These are phyloP conservation scores for Cosmorhoe ocellata DNA, from an alignment of 2,888 invertebrate genomes.

Conservation along the genomic window DNA sequence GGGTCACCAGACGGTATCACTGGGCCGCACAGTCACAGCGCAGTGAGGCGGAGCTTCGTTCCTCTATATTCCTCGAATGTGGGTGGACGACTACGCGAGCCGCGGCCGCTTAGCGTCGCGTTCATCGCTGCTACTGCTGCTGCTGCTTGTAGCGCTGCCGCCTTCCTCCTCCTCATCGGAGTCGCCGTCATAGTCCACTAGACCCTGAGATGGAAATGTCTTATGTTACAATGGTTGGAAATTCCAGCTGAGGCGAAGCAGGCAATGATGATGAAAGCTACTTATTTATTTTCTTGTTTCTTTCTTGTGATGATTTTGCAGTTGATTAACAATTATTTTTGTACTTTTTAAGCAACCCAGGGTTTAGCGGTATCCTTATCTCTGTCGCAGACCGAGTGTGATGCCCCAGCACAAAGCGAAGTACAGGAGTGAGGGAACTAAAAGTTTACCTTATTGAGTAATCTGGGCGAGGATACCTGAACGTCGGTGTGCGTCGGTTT, in stretches of 20 bases:
- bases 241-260: neutral
- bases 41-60: slow-evolving; percentile 44
- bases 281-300: too few species aligned
- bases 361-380: too few species aligned
- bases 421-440: slow-evolving; percentile 58
- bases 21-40: slow-evolving; percentile 56
- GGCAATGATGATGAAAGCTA: too few species aligned
- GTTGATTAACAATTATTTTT: too few species aligned
- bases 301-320: too few species aligned
- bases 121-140: slow-evolving; percentile 51
- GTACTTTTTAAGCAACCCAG: too few species aligned
- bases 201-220: slow-evolving; percentile 82
- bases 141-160: slow-evolving; percentile 42
- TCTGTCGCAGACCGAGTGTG: too few species aligned
- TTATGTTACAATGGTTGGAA: neutral
- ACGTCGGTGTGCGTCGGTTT: slow-evolving; percentile 74
- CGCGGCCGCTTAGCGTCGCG: slow-evolving; percentile 88
- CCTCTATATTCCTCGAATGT: slow-evolving; percentile 69
- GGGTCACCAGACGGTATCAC: slow-evolving; percentile 35
- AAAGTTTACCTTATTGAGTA: slow-evolving; percentile 81
- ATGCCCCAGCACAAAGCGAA: slow-evolving; percentile 59
- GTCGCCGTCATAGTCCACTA: slow-evolving; percentile 98
- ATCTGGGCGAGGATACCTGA: slow-evolving; percentile 80
- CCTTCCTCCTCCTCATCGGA: slow-evolving; percentile 96
- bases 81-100: slow-evolving; percentile 85